phyloP scores from a whole-genome alignment of 2,113 vertebrate species.

The Oryzias celebensis region DNA sequence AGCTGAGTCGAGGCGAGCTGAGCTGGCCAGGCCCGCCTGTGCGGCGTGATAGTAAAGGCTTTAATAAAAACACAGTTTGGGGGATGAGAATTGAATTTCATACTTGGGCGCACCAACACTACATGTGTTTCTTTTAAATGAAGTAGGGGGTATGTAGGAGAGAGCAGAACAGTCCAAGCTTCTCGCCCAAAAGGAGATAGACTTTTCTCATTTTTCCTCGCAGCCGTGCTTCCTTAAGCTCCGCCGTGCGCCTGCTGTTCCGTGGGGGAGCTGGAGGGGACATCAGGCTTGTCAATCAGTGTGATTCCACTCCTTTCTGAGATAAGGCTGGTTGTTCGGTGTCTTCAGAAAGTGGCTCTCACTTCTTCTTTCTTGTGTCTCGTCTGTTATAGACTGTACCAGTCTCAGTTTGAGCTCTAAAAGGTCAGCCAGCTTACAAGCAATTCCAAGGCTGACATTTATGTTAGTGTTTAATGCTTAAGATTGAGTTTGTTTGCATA shows the following conservation, averaged over 20 bases:
- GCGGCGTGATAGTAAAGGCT: constrained; percentile 73
- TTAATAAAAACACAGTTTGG: constrained; percentile 78
- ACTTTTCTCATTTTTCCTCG: constrained; percentile 60
- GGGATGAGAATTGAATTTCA: constrained; percentile 82
- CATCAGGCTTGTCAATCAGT: constrained; percentile 57
- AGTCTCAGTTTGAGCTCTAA: too few species aligned
- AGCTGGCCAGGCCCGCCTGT: constrained; percentile 65
- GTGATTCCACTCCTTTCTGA: constrained; percentile 39
- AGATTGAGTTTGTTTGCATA: neutral
- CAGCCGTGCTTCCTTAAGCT: constrained; percentile 58
- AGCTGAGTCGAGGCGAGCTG: constrained; percentile 59
- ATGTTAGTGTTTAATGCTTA: neutral
- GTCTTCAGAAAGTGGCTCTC: constrained; percentile 25
- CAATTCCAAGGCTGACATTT: too few species aligned
- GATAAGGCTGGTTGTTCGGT: constrained; percentile 37
- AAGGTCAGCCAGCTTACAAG: too few species aligned
- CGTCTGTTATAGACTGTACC: neutral
- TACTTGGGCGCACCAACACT: constrained; percentile 75
- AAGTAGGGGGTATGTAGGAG: constrained; percentile 53
- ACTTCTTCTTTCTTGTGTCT: constrained; percentile 17
- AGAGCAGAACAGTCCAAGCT: constrained; percentile 35
- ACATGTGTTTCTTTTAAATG: constrained; percentile 81
- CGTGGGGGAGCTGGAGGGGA: constrained; percentile 31
- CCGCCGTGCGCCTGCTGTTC: constrained; percentile 54
- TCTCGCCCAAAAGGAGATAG: constrained; percentile 59